Base-by-base conservation (phyloP, 2,113 vertebrate species). In the Chaenogobius annularis region DNA sequence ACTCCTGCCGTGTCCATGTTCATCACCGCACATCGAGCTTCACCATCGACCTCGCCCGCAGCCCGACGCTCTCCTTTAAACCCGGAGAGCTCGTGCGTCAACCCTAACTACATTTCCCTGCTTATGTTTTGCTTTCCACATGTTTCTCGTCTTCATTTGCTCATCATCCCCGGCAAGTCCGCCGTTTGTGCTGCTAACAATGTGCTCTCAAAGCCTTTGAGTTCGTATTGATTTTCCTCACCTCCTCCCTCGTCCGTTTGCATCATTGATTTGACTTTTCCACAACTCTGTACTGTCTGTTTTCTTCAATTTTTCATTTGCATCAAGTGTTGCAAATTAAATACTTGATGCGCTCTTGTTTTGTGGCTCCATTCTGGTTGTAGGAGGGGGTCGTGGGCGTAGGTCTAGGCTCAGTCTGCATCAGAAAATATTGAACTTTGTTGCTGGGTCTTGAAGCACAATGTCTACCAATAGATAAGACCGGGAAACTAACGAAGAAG, bases 391-490 rank as follows among this genome's bases (percentile, higher is more conserved):
- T 61, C 80, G 70, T 84, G 76, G 67, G 70, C 77, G 81, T 75
- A 85, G 56, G 75, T 77, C 73, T 81, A 44, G 74, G 52, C 54
- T 54, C 40, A 78, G 75, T 79, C 74, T 87, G 75, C 62, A 65
- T 83, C 73, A 85, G 76, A 85, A 89, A 81, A 89, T 83, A 87
- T 88, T 87, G 66, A 81, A 89, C 85, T 89, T 88, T 89, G 88
- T 87, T 87, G 88, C 84, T 69, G 43, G 80, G 75, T 84, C 68
- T 70, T 43, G 19, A 70, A 73, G 63, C 55, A 10, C 22, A 64
- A 5, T 50, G 58, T 63, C 20, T 62, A 35, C 50, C 3, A 31
- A 4, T 22, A 48, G 13, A 35, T 61, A 61, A 35, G 20, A 54
- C 50, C 1, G 50, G n/a, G 9, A 54, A 54, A 10, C 7, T 20